Evolutionary conservation across 2,888 invertebrate species (phyloP).

Genomic region (Leptinotarsa peninsularis): DNA sequence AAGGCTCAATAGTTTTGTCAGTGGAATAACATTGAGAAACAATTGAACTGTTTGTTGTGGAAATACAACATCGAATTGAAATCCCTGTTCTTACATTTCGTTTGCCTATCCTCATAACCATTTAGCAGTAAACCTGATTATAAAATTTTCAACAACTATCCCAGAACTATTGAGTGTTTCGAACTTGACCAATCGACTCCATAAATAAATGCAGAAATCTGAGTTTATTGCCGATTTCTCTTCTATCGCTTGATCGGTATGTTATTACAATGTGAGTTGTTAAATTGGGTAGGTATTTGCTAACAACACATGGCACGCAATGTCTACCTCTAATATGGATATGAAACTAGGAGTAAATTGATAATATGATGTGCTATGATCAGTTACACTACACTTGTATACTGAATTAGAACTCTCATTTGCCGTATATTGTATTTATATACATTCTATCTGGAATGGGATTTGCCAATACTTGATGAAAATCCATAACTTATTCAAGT

Average conservation of each 20-base stretch:
- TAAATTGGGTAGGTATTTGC: constrained; percentile 18
- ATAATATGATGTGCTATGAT: constrained; percentile 30
- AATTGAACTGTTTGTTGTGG: too few relatives aligned
- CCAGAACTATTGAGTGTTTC: background rate
- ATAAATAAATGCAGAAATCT: constrained; percentile 10
- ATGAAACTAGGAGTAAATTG: constrained; percentile 49
- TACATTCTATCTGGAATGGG: too few relatives aligned
- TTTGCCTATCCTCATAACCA: too few relatives aligned
- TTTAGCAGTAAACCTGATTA: too few relatives aligned
- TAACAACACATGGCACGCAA: background rate
- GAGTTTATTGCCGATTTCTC: constrained; percentile 17
- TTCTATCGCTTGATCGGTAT: constrained; percentile 4
- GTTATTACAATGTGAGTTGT: constrained; percentile 11
- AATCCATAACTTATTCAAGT: too few relatives aligned
- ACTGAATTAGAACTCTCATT: too few relatives aligned
- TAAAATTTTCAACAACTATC: background rate
- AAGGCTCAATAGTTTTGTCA: too few relatives aligned
- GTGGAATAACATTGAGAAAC: too few relatives aligned
- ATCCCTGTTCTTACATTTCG: background rate
- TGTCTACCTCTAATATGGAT: constrained; percentile 1
- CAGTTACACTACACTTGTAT: too few relatives aligned
- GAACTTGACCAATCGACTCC: background rate
- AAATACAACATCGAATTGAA: background rate
- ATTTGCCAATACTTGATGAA: too few relatives aligned
- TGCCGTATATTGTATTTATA: too few relatives aligned